Percentiles rank a stretch among this genome's conserved stretches.
Conservation (phyloP, 2,113 vertebrate species). For the Coturnix japonica region DNA sequence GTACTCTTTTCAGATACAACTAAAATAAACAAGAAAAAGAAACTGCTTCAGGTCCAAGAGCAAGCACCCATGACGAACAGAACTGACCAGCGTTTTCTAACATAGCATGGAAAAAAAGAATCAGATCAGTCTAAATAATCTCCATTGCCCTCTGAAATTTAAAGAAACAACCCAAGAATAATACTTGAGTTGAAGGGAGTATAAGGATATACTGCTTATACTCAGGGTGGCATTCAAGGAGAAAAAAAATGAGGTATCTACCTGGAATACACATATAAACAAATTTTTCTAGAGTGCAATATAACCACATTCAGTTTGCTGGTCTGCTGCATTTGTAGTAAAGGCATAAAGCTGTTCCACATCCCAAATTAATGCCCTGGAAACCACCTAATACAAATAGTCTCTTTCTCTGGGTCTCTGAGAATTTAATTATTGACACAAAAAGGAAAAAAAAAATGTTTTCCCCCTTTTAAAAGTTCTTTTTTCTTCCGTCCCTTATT, state of each 20-base stretch:
- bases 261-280: background rate
- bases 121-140: background rate
- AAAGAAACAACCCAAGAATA: background rate
- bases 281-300: background rate
- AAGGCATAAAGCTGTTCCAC: background rate
- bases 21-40: background rate
- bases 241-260: background rate
- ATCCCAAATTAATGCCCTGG: background rate
- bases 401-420: background rate
- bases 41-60: background rate
- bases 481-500: background rate
- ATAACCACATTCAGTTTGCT: background rate
- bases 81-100: background rate
- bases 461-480: no score
- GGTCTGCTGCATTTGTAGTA: background rate
- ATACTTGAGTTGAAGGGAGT: background rate
- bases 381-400: background rate
- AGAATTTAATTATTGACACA: background rate
- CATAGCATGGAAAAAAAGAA: accelerated
- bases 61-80: background rate
- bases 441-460: background rate
- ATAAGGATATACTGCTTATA: background rate
- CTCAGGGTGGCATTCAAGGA: background rate
- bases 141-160: background rate
- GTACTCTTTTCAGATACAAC: background rate